Base-by-base conservation (phyloP, 2,113 vertebrate genomes). In the Syngnathus scovelli region DNA sequence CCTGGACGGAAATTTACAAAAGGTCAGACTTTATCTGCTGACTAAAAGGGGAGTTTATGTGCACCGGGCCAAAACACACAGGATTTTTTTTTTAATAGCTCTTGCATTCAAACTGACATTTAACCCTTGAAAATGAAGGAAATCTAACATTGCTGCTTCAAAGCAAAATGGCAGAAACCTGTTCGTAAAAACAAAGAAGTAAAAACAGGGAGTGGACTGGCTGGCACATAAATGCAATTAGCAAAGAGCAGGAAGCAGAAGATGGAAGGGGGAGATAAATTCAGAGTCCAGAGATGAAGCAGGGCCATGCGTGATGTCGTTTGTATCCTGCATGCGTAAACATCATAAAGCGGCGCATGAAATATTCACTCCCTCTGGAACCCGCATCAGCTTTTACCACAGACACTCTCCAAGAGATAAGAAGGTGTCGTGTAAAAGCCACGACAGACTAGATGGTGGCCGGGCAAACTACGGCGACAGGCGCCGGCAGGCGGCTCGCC, bases 341-440 rank as follows among this genome's bases (percentile, higher is more conserved):
- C 71, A 70, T 69, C 77, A 65, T 67, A 74, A 79, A 75, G 75
- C 66, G 66, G 68, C 41, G 19, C 71, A 88, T 89, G 66, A 89
- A 88, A 89, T 89, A 89, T 89, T 89, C 77, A 88, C 78, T 77
- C 68, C 76, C 76, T 78, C 84, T 85, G 78, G 79, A 74, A 78
- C 76, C 64, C 68, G 66, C 11, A 21, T 43, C 60, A 3, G 19
- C 41, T 16, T 15, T 21, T 13, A 23, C 86, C 81, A 74, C 69
- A 59, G 61, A 82, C 67, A 23, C 61, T 44, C 21, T 62, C 41
- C 13, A 12, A 62, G 60, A 66, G 70, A 72, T 62, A 64, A 49
- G 75, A 49, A 67, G 56, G 51, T 52, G 81, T 69, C 12, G 68
- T 21, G 51, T 64, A 39, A 52, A 72, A 48, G 19, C 60, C n/a